Evolutionary conservation across 2,797 vertebrate genomes (phyloP).

Genomic region (Onychomys torridus): DNA sequence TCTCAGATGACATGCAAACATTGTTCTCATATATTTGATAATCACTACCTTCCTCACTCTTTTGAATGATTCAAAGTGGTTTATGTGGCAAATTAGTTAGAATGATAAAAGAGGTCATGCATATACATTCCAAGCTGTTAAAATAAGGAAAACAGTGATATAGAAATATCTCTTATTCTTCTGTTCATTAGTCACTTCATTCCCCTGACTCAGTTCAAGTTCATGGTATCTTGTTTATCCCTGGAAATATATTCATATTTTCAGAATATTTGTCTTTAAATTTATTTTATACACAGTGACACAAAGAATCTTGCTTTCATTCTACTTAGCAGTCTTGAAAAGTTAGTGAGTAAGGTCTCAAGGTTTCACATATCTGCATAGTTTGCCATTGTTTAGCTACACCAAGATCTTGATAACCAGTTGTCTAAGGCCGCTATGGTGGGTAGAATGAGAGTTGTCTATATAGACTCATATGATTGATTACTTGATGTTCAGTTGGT

Average conservation of each 20-base stretch:
- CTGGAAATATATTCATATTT: not conserved
- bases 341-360: not conserved
- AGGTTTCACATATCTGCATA: not conserved
- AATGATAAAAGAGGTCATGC: not conserved
- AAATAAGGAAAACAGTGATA: conserved; percentile 6
- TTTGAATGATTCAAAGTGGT: conserved; percentile 6
- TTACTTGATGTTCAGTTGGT: not conserved
- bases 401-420: not conserved
- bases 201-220: not conserved
- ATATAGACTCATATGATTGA: not conserved
- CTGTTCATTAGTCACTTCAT: not conserved
- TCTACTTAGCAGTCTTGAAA: not conserved
- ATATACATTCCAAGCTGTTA: not conserved
- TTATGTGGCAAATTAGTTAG: conserved; percentile 13
- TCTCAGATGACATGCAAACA: not conserved
- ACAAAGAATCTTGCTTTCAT: not conserved
- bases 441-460: not conserved
- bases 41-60: not conserved
- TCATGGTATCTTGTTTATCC: not conserved
- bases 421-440: not conserved
- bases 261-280: not conserved
- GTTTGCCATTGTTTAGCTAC: not conserved
- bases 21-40: not conserved
- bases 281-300: not conserved
- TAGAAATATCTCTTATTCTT: not conserved